Conservation (phyloP, 2,797 vertebrate genomes). For the Taenioides sp. region DNA sequence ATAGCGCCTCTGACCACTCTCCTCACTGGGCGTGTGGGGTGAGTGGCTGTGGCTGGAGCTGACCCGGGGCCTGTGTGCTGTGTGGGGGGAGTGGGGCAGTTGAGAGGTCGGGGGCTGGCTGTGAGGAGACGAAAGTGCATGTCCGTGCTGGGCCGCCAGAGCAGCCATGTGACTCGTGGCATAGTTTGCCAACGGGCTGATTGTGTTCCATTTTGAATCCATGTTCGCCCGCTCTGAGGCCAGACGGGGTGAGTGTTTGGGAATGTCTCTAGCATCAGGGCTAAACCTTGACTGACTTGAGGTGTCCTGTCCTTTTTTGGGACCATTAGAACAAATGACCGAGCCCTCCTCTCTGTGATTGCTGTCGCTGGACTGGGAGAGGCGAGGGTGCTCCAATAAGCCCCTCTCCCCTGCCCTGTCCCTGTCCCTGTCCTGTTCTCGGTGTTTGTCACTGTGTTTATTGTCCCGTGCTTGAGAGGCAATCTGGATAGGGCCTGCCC, state of each 20-base stretch:
- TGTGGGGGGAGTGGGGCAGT: conserved; percentile 58
- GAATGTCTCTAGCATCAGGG: conserved; percentile 80
- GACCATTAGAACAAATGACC: conserved; percentile 87
- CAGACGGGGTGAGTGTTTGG: conserved; percentile 83
- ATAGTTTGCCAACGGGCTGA: conserved; percentile 87
- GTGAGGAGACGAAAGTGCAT: conserved; percentile 62
- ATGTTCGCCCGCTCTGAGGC: conserved; percentile 73
- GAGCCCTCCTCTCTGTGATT: conserved; percentile 89
- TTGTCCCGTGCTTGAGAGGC: conserved; percentile 91
- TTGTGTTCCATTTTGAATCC: conserved; percentile 91
- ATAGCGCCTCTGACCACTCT: conserved; percentile 86
- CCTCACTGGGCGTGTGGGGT: conserved; percentile 75
- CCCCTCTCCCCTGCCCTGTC: conserved; percentile 56
- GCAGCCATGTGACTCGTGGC: conserved; percentile 93
- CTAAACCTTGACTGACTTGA: conserved; percentile 77
- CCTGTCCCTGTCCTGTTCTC: conserved; percentile 39
- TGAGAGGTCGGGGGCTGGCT: conserved; percentile 55
- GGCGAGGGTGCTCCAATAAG: conserved; percentile 69
- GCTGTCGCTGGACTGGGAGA: conserved; percentile 76
- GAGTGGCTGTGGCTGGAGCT: conserved; percentile 63
- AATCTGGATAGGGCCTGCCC: conserved; percentile 90
- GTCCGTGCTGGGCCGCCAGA: conserved; percentile 89
- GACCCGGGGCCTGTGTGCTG: conserved; percentile 48
- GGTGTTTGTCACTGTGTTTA: conserved; percentile 76
- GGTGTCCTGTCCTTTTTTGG: conserved; percentile 79